Evolutionary conservation across 2,113 vertebrate genomes (phyloP).

Genomic region (Carollia perspicillata): DNA sequence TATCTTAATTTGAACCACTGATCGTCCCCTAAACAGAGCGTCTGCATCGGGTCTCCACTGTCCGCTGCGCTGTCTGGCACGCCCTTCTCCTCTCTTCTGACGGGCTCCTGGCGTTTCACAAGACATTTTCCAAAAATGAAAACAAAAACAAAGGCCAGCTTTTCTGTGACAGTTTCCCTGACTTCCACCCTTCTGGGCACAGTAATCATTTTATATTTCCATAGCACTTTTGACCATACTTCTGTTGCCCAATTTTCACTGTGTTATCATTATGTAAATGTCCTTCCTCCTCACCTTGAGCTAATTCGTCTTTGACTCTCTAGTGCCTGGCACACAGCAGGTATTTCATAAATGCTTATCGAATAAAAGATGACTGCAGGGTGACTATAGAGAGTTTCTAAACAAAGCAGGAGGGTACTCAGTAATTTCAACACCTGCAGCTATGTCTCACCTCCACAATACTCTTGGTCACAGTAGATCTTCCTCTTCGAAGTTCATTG

Average conservation of each 20-base stretch:
- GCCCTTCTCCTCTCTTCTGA: neutral
- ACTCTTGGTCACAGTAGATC: slow-evolving; percentile 87
- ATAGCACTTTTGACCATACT: neutral
- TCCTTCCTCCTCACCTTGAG: neutral
- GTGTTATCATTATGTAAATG: neutral
- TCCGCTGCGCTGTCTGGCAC: neutral
- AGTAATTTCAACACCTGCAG: neutral
- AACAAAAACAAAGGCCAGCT: neutral
- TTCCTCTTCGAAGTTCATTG: slow-evolving; percentile 89
- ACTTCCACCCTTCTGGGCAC: neutral
- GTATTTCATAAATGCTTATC: neutral
- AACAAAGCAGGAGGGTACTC: slow-evolving; percentile 10
- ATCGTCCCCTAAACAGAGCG: neutral
- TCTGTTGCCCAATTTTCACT: neutral
- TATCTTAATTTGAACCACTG: neutral
- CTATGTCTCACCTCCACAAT: slow-evolving; percentile 89
- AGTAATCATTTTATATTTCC: neutral
- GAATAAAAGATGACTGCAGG: neutral
- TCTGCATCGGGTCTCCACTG: neutral
- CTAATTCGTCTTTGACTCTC: slow-evolving; percentile 17
- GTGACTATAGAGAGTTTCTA: neutral
- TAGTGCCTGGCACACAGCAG: neutral
- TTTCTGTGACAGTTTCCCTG: neutral
- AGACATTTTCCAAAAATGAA: neutral
- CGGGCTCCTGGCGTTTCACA: neutral